Base-by-base conservation (phyloP, 1,140 invertebrate species). In the Sinella curviseta region DNA sequence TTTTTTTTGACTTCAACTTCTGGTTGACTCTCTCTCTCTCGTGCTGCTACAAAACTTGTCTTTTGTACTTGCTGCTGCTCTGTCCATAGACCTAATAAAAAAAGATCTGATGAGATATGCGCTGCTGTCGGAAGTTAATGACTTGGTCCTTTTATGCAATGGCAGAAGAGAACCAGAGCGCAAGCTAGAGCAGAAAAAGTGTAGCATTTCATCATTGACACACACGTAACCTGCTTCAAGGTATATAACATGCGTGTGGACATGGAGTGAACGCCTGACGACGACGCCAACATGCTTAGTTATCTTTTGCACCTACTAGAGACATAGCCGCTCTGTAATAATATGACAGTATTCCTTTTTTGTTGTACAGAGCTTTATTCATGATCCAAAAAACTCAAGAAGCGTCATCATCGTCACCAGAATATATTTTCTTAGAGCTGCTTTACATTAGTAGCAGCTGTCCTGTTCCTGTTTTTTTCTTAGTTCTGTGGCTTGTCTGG, bases 81-180 rank as follows among this genome's bases (percentile, higher is more conserved):
- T n/a, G n/a, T n/a, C n/a, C 39, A 48, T 48, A 48, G 39, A 70
- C 26, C 8, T 17, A 30, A 70, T 31, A 31, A 17, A 70, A 70
- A 33, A 14, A 70, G 65, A 70, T 70, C 65, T 70, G 31, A 33
- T 31, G 31, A 70, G 65, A 33, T 70, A 70, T 70, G 24, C 8
- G 55, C n/a, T n/a, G 4, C 65, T 70, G 65, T 33, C 65, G 28
- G 8, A 33, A 70, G 65, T 33, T 70, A 70, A 70, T 70, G 30
- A 33, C 31, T 30, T 70, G 1, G 65, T 33, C 31, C 65, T 60
- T 60, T 26, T 60, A 17, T 60, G 57, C 24, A 60, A 14, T 20
- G 39, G 20, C 39, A 48, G 20, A 48, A 48, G 39, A 48, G 20
- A 48, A 48, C 20, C 20, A 20, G 39, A 48, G 39, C 20, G 20